Conservation (phyloP, 2,888 invertebrate species). For the Ceriagrion tenellum region DNA sequence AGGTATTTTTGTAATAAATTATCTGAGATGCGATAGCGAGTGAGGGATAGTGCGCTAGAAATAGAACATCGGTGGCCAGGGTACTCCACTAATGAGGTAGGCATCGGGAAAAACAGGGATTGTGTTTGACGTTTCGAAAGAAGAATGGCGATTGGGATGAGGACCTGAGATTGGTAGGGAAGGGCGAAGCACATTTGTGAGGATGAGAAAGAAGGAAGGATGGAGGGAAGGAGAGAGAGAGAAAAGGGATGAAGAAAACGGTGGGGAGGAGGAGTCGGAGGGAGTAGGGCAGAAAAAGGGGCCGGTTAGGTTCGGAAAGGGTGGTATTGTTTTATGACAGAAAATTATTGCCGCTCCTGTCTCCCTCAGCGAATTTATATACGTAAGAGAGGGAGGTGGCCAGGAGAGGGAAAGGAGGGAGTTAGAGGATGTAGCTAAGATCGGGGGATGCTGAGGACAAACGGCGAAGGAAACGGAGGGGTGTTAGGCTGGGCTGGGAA, state of each 20-base stretch:
- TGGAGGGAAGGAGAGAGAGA: not conserved
- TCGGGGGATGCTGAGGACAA: conserved; percentile 14
- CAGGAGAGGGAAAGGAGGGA: not conserved
- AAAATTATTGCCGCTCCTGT: conserved; percentile 65
- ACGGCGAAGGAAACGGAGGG: not conserved
- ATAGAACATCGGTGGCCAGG: too few relatives aligned
- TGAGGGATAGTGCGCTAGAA: too few relatives aligned
- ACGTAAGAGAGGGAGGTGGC: not conserved
- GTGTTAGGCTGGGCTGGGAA: not conserved
- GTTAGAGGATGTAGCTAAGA: not conserved
- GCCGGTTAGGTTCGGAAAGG: conserved; percentile 40
- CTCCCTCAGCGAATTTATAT: conserved; percentile 66
- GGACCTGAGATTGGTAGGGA: not conserved
- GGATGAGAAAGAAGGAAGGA: not conserved
- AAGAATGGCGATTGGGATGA: not conserved
- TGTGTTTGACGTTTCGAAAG: conserved; percentile 25
- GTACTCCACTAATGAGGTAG: not conserved
- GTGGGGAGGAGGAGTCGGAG: not conserved
- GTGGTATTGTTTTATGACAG: conserved; percentile 67
- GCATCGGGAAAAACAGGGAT: not conserved
- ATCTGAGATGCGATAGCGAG: too few relatives aligned
- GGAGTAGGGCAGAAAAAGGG: conserved; percentile 17
- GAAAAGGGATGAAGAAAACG: not conserved
- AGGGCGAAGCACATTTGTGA: not conserved
- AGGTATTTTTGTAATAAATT: too few relatives aligned